phyloP scores from a whole-genome alignment of 1,140 invertebrate species.

The Papilio polyxenes region DNA sequence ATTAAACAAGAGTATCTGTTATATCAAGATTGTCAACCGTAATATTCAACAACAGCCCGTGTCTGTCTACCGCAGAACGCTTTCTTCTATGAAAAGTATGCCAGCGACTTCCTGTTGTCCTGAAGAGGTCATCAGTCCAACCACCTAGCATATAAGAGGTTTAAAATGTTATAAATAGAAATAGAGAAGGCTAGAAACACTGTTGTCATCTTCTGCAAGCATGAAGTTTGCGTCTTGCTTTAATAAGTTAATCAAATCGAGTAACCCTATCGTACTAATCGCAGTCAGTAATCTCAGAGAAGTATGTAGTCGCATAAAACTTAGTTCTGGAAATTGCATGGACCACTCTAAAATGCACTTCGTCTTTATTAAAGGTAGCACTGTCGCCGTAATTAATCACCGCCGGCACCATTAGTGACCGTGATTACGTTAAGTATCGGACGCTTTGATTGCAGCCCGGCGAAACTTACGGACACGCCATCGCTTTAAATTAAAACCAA shows the following conservation, averaged over 20 bases:
- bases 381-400: constrained; percentile 31
- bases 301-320: constrained; percentile 14
- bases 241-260: not conserved
- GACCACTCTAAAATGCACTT: constrained; percentile 34
- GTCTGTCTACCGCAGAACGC: too few relatives aligned
- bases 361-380: constrained; percentile 30
- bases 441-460: constrained; percentile 30
- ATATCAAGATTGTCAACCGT: too few relatives aligned
- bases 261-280: not conserved
- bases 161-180: too few relatives aligned
- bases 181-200: too few relatives aligned
- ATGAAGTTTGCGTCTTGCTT: too few relatives aligned
- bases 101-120: too few relatives aligned
- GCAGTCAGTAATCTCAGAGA: not conserved
- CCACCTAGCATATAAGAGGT: too few relatives aligned
- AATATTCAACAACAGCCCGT: too few relatives aligned
- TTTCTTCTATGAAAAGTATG: too few relatives aligned
- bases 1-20: not conserved
- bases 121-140: too few relatives aligned
- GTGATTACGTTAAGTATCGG: constrained; percentile 32
- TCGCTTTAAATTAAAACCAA: constrained; percentile 27
- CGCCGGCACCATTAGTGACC: constrained; percentile 33
- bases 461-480: constrained; percentile 25
- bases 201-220: too few relatives aligned
- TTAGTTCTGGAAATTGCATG: constrained; percentile 24